Percentiles rank a stretch among this genome's conserved stretches.
Evolutionary conservation across 2,888 invertebrate genomes (phyloP).

Genomic region (Cryptocheilus praepositus): DNA sequence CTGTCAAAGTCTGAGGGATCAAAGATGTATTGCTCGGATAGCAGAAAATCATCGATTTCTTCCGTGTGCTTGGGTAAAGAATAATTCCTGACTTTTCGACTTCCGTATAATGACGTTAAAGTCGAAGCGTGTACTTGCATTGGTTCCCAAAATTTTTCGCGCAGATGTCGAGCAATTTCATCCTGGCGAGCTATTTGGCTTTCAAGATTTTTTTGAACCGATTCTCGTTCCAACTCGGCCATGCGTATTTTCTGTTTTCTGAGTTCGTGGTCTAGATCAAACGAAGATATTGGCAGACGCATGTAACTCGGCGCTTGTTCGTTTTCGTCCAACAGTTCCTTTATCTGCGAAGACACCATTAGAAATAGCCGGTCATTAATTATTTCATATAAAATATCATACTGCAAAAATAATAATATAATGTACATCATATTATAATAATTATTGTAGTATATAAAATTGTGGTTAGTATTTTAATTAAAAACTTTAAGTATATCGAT

Average conservation of each 20-base stretch:
- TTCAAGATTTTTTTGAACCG: constrained; percentile 75
- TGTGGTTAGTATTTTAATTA: too few relatives aligned
- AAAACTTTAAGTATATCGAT: too few relatives aligned
- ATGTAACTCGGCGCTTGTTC: constrained; percentile 76
- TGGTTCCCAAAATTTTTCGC: constrained; percentile 78
- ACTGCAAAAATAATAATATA: too few relatives aligned
- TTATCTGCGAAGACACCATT: constrained; percentile 19
- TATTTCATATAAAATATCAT: too few relatives aligned
- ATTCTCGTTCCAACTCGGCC: constrained; percentile 76
- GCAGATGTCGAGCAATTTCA: constrained; percentile 78
- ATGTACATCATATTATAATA: too few relatives aligned
- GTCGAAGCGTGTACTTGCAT: constrained; percentile 75
- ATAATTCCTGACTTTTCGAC: constrained; percentile 78
- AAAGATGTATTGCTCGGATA: constrained; percentile 25
- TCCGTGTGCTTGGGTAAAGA: constrained; percentile 73
- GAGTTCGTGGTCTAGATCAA: constrained; percentile 78
- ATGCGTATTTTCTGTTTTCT: constrained; percentile 72
- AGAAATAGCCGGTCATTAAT: too few relatives aligned
- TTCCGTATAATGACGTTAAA: constrained; percentile 72
- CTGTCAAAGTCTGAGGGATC: too few relatives aligned
- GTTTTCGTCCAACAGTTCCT: constrained; percentile 77
- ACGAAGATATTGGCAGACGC: constrained; percentile 78
- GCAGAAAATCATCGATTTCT: constrained; percentile 41
- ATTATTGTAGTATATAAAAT: not conserved
- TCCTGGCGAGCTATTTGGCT: constrained; percentile 78